Evolutionary conservation across 2,797 vertebrate species (phyloP), one percentile per base, ranked within the genome.

Genomic region (Hybognathus amarus): DNA sequence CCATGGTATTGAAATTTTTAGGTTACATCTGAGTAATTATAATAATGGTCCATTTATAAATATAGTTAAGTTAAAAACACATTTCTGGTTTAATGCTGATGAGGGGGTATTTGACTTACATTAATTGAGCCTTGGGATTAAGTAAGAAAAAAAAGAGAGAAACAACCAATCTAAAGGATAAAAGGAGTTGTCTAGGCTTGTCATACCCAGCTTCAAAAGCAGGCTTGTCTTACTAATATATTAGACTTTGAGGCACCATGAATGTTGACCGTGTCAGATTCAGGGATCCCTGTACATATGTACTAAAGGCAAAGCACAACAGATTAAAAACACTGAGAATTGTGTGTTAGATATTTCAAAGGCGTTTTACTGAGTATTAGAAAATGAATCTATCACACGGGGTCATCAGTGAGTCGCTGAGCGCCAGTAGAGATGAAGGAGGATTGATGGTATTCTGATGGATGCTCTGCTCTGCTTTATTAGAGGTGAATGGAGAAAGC

Each of bases 381-480:
- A 63, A 20, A 38, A 74, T 52, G 6, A 27, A 63, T 85, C 50
- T 69, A 30, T 68, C 56, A 27, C 79, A 83, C 8, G 50, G 78
- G 78, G 73, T 20, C 45, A 47, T 78, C 30, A 0, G 8, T 69
- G n/a, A 73, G 33, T 59, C 10, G 2, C 50, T 27, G 82, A 24
- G 67, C 15, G 54, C 64, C 75, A 71, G 66, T n/a, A 38, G 38
- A 80, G 40, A 64, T 27, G 11, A 13, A 40, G 63, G 66, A 76
- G 76, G 80, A 79, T 47, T 79, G 69, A 79, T 85, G 71, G 73
- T 68, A 40, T n/a, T 45, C 67, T 78, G 77, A 74, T 47, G 67
- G 45, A 78, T 78, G 40, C 20, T 76, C 56, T 74, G 74, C 63
- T 67, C n/a, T 74, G 45, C 42, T 67, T 66, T 77, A 67, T 77